Evolutionary conservation across 2,113 vertebrate genomes (phyloP).

Genomic region (Antechinus flavipes): DNA sequence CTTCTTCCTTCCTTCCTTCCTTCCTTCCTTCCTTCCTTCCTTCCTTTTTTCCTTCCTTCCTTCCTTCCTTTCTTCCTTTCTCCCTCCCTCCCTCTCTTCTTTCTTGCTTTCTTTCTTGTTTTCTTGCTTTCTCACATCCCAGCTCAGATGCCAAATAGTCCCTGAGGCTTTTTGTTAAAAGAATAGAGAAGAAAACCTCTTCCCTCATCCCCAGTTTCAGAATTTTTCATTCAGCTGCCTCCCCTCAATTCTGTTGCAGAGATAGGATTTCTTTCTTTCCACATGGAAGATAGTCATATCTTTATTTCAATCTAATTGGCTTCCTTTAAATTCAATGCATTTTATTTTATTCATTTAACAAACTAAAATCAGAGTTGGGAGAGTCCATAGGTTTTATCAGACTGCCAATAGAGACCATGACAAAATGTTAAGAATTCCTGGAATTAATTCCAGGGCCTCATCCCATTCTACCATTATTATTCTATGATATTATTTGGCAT

Average conservation of each 20-base stretch:
- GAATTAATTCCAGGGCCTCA: not conserved
- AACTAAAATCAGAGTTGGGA: not conserved
- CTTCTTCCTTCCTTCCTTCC: too few relatives aligned
- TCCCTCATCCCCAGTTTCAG: not conserved
- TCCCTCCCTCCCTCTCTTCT: too few relatives aligned
- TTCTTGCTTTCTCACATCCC: too few relatives aligned
- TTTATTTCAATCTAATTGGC: not conserved
- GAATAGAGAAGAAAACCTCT: not conserved
- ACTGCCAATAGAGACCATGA: not conserved
- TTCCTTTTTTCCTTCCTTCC: too few relatives aligned
- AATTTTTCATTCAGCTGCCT: not conserved
- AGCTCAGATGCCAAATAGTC: too few relatives aligned
- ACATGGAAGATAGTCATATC: not conserved
- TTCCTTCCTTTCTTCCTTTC: too few relatives aligned
- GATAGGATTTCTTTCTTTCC: not conserved
- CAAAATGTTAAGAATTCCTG: not conserved
- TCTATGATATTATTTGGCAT: not conserved
- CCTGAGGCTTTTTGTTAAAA: not conserved
- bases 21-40: too few relatives aligned
- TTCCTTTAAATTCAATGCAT: not conserved
- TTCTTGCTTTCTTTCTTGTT: too few relatives aligned
- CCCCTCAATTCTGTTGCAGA: not conserved
- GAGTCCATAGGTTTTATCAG: not conserved
- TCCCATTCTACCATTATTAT: not conserved
- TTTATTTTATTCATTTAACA: not conserved